Base-by-base conservation (phyloP, 2,797 vertebrate genomes). In the Alcedo quadribrachys region DNA sequence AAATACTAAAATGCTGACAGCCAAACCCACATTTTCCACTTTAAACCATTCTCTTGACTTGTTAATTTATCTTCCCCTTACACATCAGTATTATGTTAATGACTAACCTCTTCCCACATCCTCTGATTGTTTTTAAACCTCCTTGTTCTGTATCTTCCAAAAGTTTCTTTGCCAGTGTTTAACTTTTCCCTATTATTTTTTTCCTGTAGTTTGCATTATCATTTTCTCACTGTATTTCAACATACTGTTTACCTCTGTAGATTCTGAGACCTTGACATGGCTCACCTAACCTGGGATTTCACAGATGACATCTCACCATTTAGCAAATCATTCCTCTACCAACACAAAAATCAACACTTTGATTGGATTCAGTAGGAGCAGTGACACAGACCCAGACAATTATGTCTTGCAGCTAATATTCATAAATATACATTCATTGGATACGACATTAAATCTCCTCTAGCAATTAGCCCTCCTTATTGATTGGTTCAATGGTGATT, bases 391-490 rank as follows among this genome's bases (percentile, higher is more conserved):
- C 55, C 19, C 40, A 81, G 67, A 37, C 2, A 3, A 14, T 43
- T 66, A 25, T 5, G 27, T 55, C 50, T 71, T 6, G 1, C 58
- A 58, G 40, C 37, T 91, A 69, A n/a, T 69, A 75, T 74, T 89
- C 15, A n/a, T 74, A 81, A 87, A 67, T 74, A 70, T 14, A 45
- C 12, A 46, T 35, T 90, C 5, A 67, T 42, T 88, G 53, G 82
- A 74, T 86, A 80, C 65, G 51, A 48, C 30, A 75, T 87, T 88
- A 91, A 76, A 86, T 80, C 85, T 71, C 54, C 45, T 93, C 40
- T 10, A 8, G 51, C 33, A 76, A 27, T 92, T 86, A 83, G 46
- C 57, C 6, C 17, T 67, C 27, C n/a, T 84, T 87, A 86, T 74
- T 93, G 62, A 82, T 93, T 87, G 68, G 48, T 81, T 91, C 69